Base-by-base conservation (phyloP, 2,797 vertebrate genomes). In the Sebastes jordani region DNA sequence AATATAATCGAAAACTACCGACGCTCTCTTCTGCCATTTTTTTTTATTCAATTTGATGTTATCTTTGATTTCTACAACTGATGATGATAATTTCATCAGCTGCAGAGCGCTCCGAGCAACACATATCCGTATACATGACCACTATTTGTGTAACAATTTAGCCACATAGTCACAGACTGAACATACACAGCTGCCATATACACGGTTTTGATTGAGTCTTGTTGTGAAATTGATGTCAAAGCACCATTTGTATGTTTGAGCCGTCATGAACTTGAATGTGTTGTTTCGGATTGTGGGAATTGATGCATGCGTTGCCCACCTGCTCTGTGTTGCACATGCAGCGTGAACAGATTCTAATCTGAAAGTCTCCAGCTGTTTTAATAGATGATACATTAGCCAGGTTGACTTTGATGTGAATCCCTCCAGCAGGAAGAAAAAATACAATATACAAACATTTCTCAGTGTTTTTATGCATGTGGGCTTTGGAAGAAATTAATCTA, bases 331-430 rank as follows among this genome's bases (percentile, higher is more conserved):
- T 49, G 25, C 23, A 54, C 27, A 14, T 7, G n/a, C 22, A 36
- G 25, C 20, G 22, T 29, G 18, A 30, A 68, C 22, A 49, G 6
- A 54, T 34, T 71, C 2, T 32, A 62, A 38, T 34, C 2, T 61
- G 8, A 65, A 42, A 7, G 38, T 29, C 4, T 42, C 25, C 36
- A 65, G 18, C 66, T 52, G 36, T 70, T 64, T 49, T 52, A 49
- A 49, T 49, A 29, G 11, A 52, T 22, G n/a, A n/a, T 22, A 16
- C 1, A 18, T 46, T 7, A 29, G 11, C 16, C 38, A 60, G 22
- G 30, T 46, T 74, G 34, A 76, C 42, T 58, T 49, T 36, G 10
- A 77, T 36, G 23, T 10, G 49, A 83, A 62, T 71, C 30, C 29
- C 25, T 38, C 34, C 58, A 74, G 14, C 20, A 6, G 10, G 11